Conservation (phyloP, 2,113 vertebrate species). For the Cacatua alba region DNA sequence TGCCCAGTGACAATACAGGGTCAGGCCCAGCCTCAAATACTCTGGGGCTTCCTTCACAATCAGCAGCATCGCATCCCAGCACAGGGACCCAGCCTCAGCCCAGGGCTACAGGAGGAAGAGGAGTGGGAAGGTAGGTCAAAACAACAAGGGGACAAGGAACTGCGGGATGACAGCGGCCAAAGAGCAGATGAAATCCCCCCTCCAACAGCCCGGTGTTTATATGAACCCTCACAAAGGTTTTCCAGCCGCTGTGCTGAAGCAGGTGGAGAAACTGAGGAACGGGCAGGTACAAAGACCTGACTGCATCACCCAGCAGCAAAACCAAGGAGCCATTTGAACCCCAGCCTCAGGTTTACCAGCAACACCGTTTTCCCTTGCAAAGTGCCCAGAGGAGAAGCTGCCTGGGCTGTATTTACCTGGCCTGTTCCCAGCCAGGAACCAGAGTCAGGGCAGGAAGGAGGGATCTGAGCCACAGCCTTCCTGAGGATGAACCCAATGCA, state of each 20-base stretch:
- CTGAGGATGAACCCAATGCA: neutral
- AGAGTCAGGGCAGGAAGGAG: neutral
- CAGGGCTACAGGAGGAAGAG: rapidly evolving
- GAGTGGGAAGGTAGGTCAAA: neutral
- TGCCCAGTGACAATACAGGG: neutral
- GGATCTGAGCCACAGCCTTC: neutral
- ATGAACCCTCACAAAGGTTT: neutral
- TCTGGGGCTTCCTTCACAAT: neutral
- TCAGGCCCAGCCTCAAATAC: neutral
- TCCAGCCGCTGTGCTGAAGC: neutral
- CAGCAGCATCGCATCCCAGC: neutral
- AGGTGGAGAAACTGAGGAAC: neutral
- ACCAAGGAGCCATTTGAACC: neutral
- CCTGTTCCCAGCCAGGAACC: neutral
- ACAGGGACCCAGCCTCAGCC: neutral
- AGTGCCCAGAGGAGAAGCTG: neutral
- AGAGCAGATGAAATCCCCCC: neutral
- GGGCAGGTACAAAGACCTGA: neutral
- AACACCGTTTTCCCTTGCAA: neutral
- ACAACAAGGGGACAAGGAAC: rapidly evolving
- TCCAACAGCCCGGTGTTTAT: neutral
- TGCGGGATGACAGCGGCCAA: neutral
- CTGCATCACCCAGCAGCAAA: neutral
- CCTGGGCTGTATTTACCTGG: neutral
- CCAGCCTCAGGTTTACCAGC: rapidly evolving